These are phyloP conservation scores for Apamea crenata DNA, from an alignment of 2,888 invertebrate genomes.

Conservation along the genomic window DNA sequence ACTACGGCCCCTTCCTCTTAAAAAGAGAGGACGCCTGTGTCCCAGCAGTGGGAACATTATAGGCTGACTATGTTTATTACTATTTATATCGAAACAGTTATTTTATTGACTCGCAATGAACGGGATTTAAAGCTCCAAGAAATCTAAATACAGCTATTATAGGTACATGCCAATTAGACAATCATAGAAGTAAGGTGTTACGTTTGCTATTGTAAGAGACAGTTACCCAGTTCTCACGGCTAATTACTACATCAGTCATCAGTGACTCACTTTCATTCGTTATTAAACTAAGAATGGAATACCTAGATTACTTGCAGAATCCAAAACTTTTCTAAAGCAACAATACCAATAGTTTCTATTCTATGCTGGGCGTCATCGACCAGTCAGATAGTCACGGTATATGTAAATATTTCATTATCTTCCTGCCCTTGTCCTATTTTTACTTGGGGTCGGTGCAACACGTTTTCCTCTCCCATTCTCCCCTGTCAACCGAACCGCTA, in stretches of 20 bases:
- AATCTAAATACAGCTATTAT: not conserved
- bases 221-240: conserved; percentile 44
- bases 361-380: too few species aligned
- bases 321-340: not conserved
- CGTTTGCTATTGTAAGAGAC: conserved; percentile 18
- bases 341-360: too few species aligned
- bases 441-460: too few species aligned
- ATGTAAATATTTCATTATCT: too few species aligned
- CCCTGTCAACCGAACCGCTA: too few species aligned
- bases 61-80: too few species aligned
- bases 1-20: too few species aligned
- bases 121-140: not conserved
- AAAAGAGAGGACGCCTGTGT: not conserved
- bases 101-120: not conserved
- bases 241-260: conserved; percentile 14
- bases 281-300: not conserved
- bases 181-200: conserved; percentile 13
- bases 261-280: conserved; percentile 3
- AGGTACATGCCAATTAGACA: not conserved
- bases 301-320: not conserved
- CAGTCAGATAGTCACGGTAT: too few species aligned
- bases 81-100: not conserved
- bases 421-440: too few species aligned
- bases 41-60: too few species aligned
- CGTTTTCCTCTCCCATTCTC: too few species aligned